Evolutionary conservation across 2,113 vertebrate species (phyloP), one percentile per base, ranked within the genome.

Genomic region (Oriolus oriolus): DNA sequence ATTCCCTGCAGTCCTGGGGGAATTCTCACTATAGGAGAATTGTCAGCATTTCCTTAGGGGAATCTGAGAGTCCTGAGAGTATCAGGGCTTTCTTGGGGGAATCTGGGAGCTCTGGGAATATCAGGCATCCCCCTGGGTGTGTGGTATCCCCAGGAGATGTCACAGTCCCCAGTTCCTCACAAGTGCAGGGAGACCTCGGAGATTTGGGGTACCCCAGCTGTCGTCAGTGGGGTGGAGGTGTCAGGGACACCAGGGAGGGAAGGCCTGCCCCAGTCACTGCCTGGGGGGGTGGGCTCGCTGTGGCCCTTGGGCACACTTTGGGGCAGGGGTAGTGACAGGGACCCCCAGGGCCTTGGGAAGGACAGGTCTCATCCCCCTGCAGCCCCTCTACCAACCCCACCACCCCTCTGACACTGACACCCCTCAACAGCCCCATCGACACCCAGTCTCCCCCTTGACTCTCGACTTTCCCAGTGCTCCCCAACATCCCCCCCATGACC

Each of bases 241-340:
- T 9, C 56, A 35, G 57, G 27, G 19, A 47, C 11, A 11, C 60
- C 60, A 65, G 33, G 20, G 50, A 54, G 18, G 37, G n/a, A 49
- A 53, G n/a, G 63, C 26, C 37, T 27, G 11, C 53, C 35, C 66
- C 26, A 28, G 17, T 37, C 70, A 64, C 80, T 94, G 76, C 39
- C 80, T 0, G 1, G 21, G 16, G 1, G 0, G 1, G 9, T 6
- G 22, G 60, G 57, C 53, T 83, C 0, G 0, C 27, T 9, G 35
- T 11, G 28, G 5, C 31, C 74, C 39, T 16, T 13, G 41, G 50
- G 27, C 33, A 19, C 1, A 24, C 33, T 33, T 6, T 6, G 22
- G 50, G 37, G 50, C 11, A 52, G 42, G 5, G 28, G 54, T 6
- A 17, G 59, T 41, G 59, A 59, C 42, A 37, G 33, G 26, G 61